Evolutionary conservation across 2,113 vertebrate genomes (phyloP).

Genomic region (Menura novaehollandiae): DNA sequence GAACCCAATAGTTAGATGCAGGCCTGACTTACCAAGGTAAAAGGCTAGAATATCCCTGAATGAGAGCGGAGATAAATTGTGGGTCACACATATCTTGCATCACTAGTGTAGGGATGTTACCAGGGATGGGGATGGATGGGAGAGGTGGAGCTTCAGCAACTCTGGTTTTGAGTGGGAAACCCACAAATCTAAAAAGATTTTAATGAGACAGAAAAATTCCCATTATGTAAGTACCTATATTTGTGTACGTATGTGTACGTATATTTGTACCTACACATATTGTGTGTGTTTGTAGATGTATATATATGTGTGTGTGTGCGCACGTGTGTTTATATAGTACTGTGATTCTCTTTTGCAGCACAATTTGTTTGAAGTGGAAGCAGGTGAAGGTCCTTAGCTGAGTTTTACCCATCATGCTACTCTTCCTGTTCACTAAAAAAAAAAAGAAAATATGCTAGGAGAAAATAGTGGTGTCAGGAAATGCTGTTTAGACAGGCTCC

Average conservation of each 20-base stretch:
- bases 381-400: neutral
- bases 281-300: neutral
- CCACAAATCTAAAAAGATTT: neutral
- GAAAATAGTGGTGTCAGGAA: neutral
- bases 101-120: neutral
- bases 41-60: neutral
- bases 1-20: neutral
- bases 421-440: neutral
- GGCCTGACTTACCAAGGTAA: neutral
- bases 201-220: neutral
- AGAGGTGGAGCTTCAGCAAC: neutral
- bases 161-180: neutral
- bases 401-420: neutral
- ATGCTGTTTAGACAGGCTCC: neutral
- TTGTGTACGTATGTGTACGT: neutral
- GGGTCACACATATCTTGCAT: neutral
- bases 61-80: neutral
- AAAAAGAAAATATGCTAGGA: neutral
- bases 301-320: neutral
- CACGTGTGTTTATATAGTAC: neutral
- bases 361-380: slow-evolving; percentile 17
- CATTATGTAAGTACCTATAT: neutral
- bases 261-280: too few relatives aligned
- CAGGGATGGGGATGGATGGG: accelerated
- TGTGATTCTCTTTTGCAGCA: neutral